Percentiles rank a stretch among this genome's conserved stretches.
Conservation (phyloP, 1,140 invertebrate species). For the Lasioglossum baleicum region DNA sequence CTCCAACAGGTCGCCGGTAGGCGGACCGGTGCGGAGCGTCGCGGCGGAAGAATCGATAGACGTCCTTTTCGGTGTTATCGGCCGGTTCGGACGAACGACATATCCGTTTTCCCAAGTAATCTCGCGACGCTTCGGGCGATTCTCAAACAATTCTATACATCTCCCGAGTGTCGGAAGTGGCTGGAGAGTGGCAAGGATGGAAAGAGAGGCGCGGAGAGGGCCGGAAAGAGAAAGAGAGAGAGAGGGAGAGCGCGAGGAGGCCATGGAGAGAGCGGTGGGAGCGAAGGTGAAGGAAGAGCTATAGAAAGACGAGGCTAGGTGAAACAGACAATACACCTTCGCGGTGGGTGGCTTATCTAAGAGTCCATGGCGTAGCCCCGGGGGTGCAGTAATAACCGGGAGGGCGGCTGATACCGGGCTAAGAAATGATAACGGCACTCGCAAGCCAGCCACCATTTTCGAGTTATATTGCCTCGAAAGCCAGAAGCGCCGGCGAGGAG, state of each 20-base stretch:
- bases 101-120: slow-evolving; percentile 80
- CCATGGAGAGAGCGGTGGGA: too few relatives aligned
- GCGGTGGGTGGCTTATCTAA: slow-evolving; percentile 80
- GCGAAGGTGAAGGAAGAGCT: slow-evolving; percentile 46
- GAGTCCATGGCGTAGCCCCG: slow-evolving; percentile 79
- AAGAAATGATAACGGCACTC: slow-evolving; percentile 81
- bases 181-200: slow-evolving; percentile 52
- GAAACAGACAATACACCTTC: slow-evolving; percentile 80
- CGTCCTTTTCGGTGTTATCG: slow-evolving; percentile 51
- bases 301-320: slow-evolving; percentile 64
- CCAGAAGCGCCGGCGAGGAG: slow-evolving; percentile 42
- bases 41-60: slow-evolving; percentile 39
- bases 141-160: slow-evolving; percentile 80
- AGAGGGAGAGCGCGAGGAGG: slow-evolving; percentile 17
- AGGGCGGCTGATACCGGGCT: slow-evolving; percentile 77
- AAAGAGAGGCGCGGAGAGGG: slow-evolving; percentile 12
- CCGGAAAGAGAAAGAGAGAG: slow-evolving; percentile 20
- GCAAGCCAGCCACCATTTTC: slow-evolving; percentile 75
- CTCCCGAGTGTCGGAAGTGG: slow-evolving; percentile 67
- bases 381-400: slow-evolving; percentile 80
- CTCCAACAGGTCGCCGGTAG: slow-evolving; percentile 38
- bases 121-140: slow-evolving; percentile 77
- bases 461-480: slow-evolving; percentile 75
- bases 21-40: neutral
- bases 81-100: slow-evolving; percentile 73